These are phyloP conservation scores for Tetragnatha montana DNA, from an alignment of 2,888 invertebrate species.

Conservation along the genomic window DNA sequence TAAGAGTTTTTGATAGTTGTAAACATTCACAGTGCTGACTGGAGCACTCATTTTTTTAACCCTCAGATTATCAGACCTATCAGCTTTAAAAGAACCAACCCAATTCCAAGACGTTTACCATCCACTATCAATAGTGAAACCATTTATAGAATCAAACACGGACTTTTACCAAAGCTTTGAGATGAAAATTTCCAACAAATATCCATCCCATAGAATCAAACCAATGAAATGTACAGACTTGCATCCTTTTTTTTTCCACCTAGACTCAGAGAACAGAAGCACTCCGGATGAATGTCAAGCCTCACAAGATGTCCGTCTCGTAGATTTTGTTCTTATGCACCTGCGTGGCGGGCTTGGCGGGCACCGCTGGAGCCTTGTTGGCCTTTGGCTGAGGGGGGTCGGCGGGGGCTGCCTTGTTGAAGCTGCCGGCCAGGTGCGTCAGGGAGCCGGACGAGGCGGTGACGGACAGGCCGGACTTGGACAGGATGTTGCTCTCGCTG, in stretches of 20 bases:
- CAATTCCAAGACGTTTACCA: too few species aligned
- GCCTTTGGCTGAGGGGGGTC: slow-evolving; percentile 15
- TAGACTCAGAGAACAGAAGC: neutral
- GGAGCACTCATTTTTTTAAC: too few species aligned
- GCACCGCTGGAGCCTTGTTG: slow-evolving; percentile 49
- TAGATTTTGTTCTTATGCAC: slow-evolving; percentile 78
- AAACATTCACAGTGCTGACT: too few species aligned
- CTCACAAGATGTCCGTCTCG: slow-evolving; percentile 92
- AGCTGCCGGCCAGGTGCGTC: slow-evolving; percentile 79
- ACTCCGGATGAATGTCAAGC: neutral
- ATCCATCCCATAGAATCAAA: neutral
- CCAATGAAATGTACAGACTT: neutral
- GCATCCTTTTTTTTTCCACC: neutral
- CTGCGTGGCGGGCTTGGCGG: slow-evolving; percentile 60
- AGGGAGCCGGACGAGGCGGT: slow-evolving; percentile 80
- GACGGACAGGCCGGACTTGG: slow-evolving; percentile 86
- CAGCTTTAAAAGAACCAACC: too few species aligned
- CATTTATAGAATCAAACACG: too few species aligned
- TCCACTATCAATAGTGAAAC: too few species aligned
- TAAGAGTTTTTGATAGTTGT: too few species aligned
- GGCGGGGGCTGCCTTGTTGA: slow-evolving; percentile 27
- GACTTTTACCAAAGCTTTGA: too few species aligned
- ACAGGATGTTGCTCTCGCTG: slow-evolving; percentile 89
- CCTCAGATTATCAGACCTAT: too few species aligned
- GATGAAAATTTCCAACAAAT: too few species aligned